Evolutionary conservation across 2,888 invertebrate genomes (phyloP).

Genomic region (Noctua pronuba): DNA sequence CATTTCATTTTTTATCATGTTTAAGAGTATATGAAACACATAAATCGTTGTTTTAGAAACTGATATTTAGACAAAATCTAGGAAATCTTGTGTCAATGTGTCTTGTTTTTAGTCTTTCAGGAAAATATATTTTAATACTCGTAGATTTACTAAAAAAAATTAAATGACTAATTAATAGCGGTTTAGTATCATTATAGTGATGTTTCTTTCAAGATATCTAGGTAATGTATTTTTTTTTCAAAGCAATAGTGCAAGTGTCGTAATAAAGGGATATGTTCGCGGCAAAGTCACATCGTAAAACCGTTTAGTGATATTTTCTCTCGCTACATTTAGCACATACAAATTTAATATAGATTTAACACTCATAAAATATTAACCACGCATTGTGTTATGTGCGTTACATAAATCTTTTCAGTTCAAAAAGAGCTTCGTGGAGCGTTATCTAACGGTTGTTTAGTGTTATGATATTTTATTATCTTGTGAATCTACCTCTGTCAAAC

Average conservation of each 20-base stretch:
- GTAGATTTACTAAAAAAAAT: too few relatives aligned
- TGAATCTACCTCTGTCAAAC: not conserved
- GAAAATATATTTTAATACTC: too few relatives aligned
- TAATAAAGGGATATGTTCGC: conserved; percentile 42
- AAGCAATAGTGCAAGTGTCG: conserved; percentile 7
- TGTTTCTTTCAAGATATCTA: not conserved
- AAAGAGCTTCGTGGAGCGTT: conserved; percentile 30
- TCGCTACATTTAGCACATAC: conserved; percentile 62
- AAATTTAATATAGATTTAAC: conserved; percentile 63
- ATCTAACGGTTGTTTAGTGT: conserved; percentile 14
- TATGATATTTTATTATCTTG: not conserved
- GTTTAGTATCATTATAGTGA: not conserved
- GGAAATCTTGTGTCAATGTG: not conserved
- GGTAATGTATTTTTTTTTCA: not conserved
- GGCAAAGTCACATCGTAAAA: conserved; percentile 59
- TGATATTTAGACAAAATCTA: not conserved
- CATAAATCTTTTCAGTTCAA: conserved; percentile 44
- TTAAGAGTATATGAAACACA: not conserved
- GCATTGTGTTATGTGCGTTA: conserved; percentile 58
- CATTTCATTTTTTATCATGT: not conserved
- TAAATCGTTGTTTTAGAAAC: not conserved
- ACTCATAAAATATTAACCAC: conserved; percentile 61
- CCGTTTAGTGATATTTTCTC: conserved; percentile 59
- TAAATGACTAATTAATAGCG: not conserved
- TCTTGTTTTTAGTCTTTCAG: not conserved